phyloP scores from a whole-genome alignment of 2,113 vertebrate genomes.

The Parus major region DNA sequence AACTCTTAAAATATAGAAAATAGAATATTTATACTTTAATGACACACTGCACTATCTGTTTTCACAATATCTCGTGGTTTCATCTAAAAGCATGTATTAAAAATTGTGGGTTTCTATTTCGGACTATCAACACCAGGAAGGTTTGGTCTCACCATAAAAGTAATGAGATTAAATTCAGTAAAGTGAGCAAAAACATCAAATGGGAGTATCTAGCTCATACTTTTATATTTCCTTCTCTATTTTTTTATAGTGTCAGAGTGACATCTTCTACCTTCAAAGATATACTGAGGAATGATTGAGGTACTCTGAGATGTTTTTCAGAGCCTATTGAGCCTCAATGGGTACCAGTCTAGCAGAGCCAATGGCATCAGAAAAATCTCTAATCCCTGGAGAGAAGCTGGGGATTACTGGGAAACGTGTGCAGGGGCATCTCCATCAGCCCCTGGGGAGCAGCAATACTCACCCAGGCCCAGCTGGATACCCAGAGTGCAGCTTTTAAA shows the following conservation, averaged over 20 bases:
- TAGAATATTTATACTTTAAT: conserved; percentile 36
- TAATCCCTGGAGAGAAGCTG: background rate
- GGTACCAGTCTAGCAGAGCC: background rate
- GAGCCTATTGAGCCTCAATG: background rate
- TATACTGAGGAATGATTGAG: background rate
- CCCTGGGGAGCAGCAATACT: background rate
- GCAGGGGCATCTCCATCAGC: background rate
- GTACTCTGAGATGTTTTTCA: background rate
- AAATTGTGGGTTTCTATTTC: conserved; percentile 35
- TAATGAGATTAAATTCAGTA: background rate
- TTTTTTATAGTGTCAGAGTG: background rate
- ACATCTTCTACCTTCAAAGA: background rate
- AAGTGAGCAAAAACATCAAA: background rate
- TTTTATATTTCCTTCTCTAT: background rate
- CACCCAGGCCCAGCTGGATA: background rate
- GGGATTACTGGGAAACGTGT: background rate
- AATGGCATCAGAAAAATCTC: background rate
- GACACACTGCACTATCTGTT: background rate
- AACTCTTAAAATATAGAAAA: conserved; percentile 32
- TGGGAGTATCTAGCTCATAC: background rate
- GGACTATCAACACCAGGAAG: background rate
- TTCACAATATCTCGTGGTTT: conserved; percentile 27
- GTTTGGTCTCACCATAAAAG: background rate
- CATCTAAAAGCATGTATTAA: conserved; percentile 11
- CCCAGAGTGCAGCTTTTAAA: background rate